These are phyloP conservation scores for Pipistrellus pipistrellus DNA, from an alignment of 2,797 vertebrate genomes.

Conservation along the genomic window DNA sequence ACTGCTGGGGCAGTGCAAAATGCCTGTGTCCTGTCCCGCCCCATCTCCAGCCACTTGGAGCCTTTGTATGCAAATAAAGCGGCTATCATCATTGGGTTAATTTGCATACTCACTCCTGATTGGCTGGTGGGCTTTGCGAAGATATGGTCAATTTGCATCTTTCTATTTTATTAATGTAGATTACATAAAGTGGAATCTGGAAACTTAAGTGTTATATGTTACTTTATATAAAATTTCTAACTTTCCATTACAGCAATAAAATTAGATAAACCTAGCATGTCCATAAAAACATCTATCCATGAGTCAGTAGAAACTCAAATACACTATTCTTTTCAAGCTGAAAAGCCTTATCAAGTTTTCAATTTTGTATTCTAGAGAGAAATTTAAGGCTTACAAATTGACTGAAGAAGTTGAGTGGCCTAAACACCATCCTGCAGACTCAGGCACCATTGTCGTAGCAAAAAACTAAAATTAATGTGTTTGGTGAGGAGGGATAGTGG, in stretches of 20 bases:
- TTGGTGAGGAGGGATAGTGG: conserved; percentile 44
- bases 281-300: not conserved
- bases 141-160: too few species aligned
- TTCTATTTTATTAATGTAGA: too few species aligned
- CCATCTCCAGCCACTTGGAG: too few species aligned
- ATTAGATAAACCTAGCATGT: not conserved
- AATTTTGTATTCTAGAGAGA: conserved; percentile 59
- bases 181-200: not conserved
- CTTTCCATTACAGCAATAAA: not conserved
- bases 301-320: conserved; percentile 8
- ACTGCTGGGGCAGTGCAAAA: too few species aligned
- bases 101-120: too few species aligned
- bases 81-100: too few species aligned
- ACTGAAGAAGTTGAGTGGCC: conserved; percentile 25
- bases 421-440: conserved; percentile 63
- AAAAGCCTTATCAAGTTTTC: conserved; percentile 32
- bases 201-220: conserved; percentile 14
- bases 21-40: too few species aligned
- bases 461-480: conserved; percentile 63
- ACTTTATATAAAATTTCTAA: conserved; percentile 35
- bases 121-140: too few species aligned
- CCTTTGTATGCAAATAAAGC: too few species aligned
- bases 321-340: conserved; percentile 13
- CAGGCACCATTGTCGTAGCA: conserved; percentile 49
- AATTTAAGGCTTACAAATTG: conserved; percentile 55